phyloP scores from a whole-genome alignment of 2,888 invertebrate genomes.

The Ligdia adustata region DNA sequence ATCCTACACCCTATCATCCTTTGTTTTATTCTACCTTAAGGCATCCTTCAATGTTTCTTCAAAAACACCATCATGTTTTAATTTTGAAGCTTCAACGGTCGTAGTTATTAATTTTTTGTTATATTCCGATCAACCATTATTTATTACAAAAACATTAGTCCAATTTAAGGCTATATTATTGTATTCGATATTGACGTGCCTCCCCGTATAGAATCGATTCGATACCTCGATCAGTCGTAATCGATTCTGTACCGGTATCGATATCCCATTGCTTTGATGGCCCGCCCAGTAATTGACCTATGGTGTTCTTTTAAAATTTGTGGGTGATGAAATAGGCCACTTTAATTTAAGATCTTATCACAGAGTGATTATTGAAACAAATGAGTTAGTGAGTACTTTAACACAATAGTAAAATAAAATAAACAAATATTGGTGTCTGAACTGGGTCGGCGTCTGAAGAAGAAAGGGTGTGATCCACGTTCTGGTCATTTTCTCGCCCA shows the following conservation, averaged over 20 bases:
- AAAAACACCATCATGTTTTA: too few relatives aligned
- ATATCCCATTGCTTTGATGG: constrained; percentile 26
- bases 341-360: neutral
- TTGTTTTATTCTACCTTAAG: too few relatives aligned
- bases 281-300: constrained; percentile 41
- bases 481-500: too few relatives aligned
- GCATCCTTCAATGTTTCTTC: too few relatives aligned
- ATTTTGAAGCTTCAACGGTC: too few relatives aligned
- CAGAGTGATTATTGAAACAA: constrained; percentile 17
- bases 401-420: too few relatives aligned
- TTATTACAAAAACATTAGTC: constrained; percentile 13
- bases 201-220: constrained; percentile 39
- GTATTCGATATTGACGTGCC: constrained; percentile 20
- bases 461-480: too few relatives aligned
- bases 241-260: constrained; percentile 32
- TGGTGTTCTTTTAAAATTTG: constrained; percentile 20
- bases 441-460: too few relatives aligned
- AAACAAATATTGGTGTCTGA: too few relatives aligned
- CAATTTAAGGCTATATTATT: constrained; percentile 22
- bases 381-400: too few relatives aligned
- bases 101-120: too few relatives aligned
- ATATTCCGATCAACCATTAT: neutral
- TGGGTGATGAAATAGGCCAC: constrained; percentile 3
- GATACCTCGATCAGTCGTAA: constrained; percentile 42
- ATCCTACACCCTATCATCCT: too few relatives aligned